phyloP scores from a whole-genome alignment of 2,113 vertebrate genomes.

The Parus major region DNA sequence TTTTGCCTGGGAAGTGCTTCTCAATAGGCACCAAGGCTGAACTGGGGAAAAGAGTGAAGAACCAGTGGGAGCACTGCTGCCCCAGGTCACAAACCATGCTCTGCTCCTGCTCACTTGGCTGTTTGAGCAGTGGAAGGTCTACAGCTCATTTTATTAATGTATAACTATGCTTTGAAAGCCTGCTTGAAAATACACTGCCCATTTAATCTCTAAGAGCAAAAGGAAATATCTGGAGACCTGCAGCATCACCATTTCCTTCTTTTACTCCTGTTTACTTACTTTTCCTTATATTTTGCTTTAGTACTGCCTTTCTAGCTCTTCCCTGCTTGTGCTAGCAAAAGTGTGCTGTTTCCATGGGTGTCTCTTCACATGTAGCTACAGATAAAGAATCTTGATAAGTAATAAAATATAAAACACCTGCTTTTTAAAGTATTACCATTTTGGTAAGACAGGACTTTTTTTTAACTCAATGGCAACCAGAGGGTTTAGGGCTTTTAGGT shows the following conservation, averaged over 20 bases:
- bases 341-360: not conserved
- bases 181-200: not conserved
- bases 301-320: not conserved
- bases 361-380: not conserved
- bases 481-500: not conserved
- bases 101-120: not conserved
- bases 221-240: not conserved
- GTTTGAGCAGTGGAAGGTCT: not conserved
- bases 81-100: not conserved
- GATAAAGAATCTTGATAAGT: not conserved
- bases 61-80: too few species aligned
- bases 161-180: not conserved
- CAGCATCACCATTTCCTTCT: not conserved
- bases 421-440: not conserved
- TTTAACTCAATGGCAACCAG: rapidly evolving
- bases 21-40: not conserved
- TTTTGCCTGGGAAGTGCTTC: not conserved
- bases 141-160: not conserved
- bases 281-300: not conserved
- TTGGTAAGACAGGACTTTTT: not conserved
- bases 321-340: not conserved
- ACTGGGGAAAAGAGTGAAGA: not conserved
- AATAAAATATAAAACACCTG: not conserved
- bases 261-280: not conserved
- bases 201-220: not conserved